phyloP scores from a whole-genome alignment of 2,888 invertebrate genomes.

The Archaeoteleia sp. region DNA sequence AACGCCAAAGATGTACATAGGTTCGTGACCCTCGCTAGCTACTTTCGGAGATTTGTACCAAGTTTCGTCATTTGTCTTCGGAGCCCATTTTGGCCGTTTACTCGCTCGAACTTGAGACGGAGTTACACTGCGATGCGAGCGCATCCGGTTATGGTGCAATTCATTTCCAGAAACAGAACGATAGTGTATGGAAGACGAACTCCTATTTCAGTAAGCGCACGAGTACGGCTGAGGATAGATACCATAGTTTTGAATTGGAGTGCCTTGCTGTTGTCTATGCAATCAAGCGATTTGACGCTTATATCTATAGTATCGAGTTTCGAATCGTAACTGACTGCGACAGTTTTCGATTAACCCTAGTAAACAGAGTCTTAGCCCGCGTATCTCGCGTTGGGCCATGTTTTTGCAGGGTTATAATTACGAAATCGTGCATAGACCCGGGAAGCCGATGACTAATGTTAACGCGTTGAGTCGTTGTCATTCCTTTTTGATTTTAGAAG shows the following conservation, averaged over 20 bases:
- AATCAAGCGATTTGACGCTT: constrained; percentile 59
- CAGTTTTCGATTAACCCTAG: constrained; percentile 46
- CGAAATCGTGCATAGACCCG: constrained; percentile 34
- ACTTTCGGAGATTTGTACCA: constrained; percentile 5
- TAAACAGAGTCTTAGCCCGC: constrained; percentile 46
- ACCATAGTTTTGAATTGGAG: constrained; percentile 62
- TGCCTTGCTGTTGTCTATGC: constrained; percentile 60
- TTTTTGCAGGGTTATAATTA: constrained; percentile 47
- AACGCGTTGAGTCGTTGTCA: constrained; percentile 43
- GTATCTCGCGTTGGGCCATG: constrained; percentile 50
- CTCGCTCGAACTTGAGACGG: too few species aligned
- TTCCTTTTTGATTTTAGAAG: constrained; percentile 33
- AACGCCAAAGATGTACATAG: constrained; percentile 2
- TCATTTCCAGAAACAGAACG: background rate
- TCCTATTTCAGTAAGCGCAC: constrained; percentile 56
- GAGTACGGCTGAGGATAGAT: constrained; percentile 54
- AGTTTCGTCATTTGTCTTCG: background rate
- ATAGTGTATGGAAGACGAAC: background rate
- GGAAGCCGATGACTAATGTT: constrained; percentile 47
- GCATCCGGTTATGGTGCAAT: background rate
- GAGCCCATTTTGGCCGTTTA: too few species aligned
- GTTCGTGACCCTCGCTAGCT: background rate
- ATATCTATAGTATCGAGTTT: constrained; percentile 57
- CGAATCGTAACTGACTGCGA: constrained; percentile 62
- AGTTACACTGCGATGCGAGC: too few species aligned